Base-by-base conservation (phyloP, 2,888 invertebrate species). In the Andrena praecox region DNA sequence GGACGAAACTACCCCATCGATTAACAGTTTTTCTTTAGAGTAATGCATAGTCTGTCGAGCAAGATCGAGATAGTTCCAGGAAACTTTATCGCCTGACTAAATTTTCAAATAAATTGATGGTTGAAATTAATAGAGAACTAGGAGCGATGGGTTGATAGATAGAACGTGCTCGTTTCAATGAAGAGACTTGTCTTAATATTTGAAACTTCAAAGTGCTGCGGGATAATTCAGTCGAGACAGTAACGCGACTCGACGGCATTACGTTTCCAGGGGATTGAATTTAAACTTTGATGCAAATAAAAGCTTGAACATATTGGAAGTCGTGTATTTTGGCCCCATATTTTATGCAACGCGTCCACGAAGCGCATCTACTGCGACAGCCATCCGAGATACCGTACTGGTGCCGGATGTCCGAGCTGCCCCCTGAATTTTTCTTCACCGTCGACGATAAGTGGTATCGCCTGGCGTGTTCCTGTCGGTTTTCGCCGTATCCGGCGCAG, bases 391-490 rank as follows among this genome's bases (percentile, higher is more conserved):
- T 82, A 69, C 20, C 35, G 10, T 54, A 70, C 76, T 59, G 20
- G 6, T 7, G 50, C 75, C 75, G 82, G 78, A 79, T 52, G 35
- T 48, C 59, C 50, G 24, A 77, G 50, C 16, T 48, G 12, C 50
- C 35, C 20, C 12, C 31, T 4, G 29, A 33, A 48, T 60, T 71
- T 71, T 71, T 75, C 62, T 64, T 10, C 35, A 6, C 7, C 31
- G 10, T 3, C 10, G n/a, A 33, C 56, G 84, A 85, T 85, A 84
- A 42, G 16, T 24, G 29, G 10, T 59, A 78, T 80, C 72, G 16
- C 50, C 12, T 16, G 29, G 27, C n/a, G 42, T 56, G 64, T 82
- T 82, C 81, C 81, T 70, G 80, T 63, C 56, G 64, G 42, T 52
- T 73, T 54, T 4, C 16, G n/a, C 4, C n/a, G 50, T 67, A 80